Evolutionary conservation across 2,888 invertebrate genomes (phyloP).

Genomic region (Campoplex nolae): DNA sequence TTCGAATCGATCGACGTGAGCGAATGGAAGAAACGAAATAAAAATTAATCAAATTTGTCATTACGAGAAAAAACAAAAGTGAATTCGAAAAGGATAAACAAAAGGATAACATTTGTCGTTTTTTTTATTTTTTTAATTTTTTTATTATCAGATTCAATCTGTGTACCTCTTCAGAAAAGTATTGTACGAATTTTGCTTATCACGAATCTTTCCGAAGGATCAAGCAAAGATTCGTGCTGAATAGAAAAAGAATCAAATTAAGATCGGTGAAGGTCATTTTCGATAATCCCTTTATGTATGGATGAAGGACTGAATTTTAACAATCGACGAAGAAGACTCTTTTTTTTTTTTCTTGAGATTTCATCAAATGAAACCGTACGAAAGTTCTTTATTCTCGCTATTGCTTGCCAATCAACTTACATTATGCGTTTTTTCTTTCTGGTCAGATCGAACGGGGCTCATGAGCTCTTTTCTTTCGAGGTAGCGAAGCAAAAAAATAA

Average conservation of each 20-base stretch:
- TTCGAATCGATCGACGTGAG: not conserved
- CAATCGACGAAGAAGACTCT: constrained; percentile 44
- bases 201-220: not conserved
- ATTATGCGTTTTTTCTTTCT: constrained; percentile 20
- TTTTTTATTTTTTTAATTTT: too few relatives aligned
- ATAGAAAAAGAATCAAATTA: constrained; percentile 8
- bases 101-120: too few relatives aligned
- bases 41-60: constrained; percentile 6
- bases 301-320: constrained; percentile 10
- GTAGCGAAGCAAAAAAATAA: not conserved
- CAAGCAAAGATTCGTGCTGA: not conserved
- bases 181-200: not conserved
- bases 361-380: constrained; percentile 67
- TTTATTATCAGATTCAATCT: not conserved
- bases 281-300: constrained; percentile 7
- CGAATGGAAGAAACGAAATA: constrained; percentile 1
- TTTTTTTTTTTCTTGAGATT: constrained; percentile 41
- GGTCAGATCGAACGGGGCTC: constrained; percentile 25
- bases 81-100: not conserved
- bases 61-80: not conserved
- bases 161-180: not conserved
- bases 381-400: constrained; percentile 42
- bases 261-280: not conserved
- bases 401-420: constrained; percentile 48
- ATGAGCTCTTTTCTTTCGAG: constrained; percentile 8